Evolutionary conservation across 2,888 invertebrate species (phyloP).

Genomic region (Marasmarcha lunaedactyla): DNA sequence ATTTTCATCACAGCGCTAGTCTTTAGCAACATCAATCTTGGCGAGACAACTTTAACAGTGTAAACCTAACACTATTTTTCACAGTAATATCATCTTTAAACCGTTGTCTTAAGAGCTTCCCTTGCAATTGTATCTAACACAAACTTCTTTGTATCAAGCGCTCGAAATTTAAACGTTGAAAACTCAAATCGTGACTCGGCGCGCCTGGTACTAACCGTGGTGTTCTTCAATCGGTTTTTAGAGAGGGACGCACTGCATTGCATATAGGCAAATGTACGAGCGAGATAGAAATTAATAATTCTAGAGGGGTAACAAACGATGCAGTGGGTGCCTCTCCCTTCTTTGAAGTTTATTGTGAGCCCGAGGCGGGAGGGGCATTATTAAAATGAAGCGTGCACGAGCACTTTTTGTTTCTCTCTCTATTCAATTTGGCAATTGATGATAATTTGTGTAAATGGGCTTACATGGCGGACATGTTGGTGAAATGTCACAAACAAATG

Average conservation of each 20-base stretch:
- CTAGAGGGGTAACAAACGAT: constrained; percentile 57
- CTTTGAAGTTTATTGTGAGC: constrained; percentile 33
- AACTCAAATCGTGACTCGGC: constrained; percentile 39
- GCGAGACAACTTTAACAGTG: no score
- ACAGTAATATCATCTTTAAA: no score
- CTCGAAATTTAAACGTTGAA: constrained; percentile 22
- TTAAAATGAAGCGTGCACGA: constrained; percentile 38
- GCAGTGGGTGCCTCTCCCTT: constrained; percentile 58
- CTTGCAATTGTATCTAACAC: no score
- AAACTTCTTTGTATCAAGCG: not conserved
- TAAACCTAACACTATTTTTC: no score
- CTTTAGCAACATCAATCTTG: no score
- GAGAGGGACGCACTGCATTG: constrained; percentile 23
- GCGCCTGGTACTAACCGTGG: constrained; percentile 28
- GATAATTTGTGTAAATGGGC: constrained; percentile 57
- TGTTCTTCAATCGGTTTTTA: constrained; percentile 37
- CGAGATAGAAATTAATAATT: constrained; percentile 31
- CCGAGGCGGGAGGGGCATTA: constrained; percentile 51
- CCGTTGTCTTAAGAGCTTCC: no score
- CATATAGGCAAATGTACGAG: constrained; percentile 19
- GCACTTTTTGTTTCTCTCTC: constrained; percentile 59
- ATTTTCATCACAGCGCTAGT: no score
- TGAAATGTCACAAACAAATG: constrained; percentile 20
- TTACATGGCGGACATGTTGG: constrained; percentile 54
- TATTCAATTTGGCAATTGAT: constrained; percentile 66